These are phyloP conservation scores for Oryzias woworae DNA, from an alignment of 2,113 vertebrate species.

Conservation along the genomic window DNA sequence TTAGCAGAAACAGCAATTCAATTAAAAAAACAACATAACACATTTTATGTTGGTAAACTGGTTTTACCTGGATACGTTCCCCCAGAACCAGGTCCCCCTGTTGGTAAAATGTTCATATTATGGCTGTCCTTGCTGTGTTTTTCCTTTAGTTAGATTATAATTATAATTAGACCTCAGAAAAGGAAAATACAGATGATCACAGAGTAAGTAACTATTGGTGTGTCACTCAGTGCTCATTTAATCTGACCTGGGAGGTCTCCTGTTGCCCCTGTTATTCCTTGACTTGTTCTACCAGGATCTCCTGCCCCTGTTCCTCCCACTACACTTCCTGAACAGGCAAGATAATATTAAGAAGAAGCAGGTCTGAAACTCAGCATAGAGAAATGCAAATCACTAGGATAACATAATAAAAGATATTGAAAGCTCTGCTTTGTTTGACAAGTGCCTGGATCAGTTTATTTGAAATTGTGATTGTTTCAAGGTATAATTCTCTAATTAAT, in stretches of 20 bases:
- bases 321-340: constrained; percentile 27
- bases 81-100: constrained; percentile 53
- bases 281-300: constrained; percentile 40
- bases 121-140: constrained; percentile 1
- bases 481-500: too few species aligned
- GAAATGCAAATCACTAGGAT: neutral
- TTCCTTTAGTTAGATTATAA: neutral
- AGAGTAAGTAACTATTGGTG: neutral
- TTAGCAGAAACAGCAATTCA: neutral
- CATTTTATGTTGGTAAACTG: neutral
- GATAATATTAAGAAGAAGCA: constrained; percentile 7
- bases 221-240: neutral
- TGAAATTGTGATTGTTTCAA: neutral
- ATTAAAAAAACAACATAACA: neutral
- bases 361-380: neutral
- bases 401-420: neutral
- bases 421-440: neutral
- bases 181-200: neutral
- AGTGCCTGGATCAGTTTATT: neutral
- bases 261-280: constrained; percentile 45
- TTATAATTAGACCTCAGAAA: neutral
- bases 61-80: constrained; percentile 56
- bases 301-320: constrained; percentile 41
- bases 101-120: constrained; percentile 37
- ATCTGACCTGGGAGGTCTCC: constrained; percentile 54